Evolutionary conservation across 2,888 invertebrate genomes (phyloP).

Genomic region (Apeira syringaria): DNA sequence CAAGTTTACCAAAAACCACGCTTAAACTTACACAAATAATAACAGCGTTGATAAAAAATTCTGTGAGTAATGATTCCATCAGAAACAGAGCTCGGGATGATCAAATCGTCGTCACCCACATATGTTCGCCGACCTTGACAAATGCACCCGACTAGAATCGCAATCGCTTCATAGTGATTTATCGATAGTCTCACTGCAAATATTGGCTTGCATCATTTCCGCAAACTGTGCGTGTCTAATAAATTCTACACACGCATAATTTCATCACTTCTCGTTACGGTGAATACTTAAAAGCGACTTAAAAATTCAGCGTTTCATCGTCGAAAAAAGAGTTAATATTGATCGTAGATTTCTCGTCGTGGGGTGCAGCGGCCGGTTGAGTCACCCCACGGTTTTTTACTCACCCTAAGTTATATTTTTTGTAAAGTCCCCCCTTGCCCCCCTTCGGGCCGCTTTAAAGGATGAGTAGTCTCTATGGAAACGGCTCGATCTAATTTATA

Average conservation of each 20-base stretch:
- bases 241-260: constrained; percentile 48
- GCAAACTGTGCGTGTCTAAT: constrained; percentile 39
- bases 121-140: constrained; percentile 68
- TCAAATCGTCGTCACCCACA: constrained; percentile 53
- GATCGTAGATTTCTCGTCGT: constrained; percentile 83
- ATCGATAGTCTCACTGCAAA: constrained; percentile 48
- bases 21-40: background rate
- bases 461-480: constrained; percentile 84
- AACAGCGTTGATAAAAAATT: background rate
- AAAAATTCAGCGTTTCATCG: constrained; percentile 78
- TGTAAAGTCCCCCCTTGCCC: constrained; percentile 70
- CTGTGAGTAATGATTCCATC: background rate
- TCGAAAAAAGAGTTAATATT: constrained; percentile 85
- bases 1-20: too few relatives aligned
- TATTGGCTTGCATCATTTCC: constrained; percentile 37
- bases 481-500: constrained; percentile 84
- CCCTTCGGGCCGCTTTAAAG: constrained; percentile 81
- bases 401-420: constrained; percentile 85
- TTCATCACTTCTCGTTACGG: constrained; percentile 37
- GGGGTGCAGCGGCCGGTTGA: constrained; percentile 84
- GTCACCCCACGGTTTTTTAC: constrained; percentile 84
- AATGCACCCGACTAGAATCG: constrained; percentile 52
- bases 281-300: constrained; percentile 69
- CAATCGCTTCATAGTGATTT: constrained; percentile 50
- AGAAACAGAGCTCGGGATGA: constrained; percentile 12